Evolutionary conservation across 1,140 invertebrate genomes (phyloP).

Genomic region (Monochamus saltuarius): DNA sequence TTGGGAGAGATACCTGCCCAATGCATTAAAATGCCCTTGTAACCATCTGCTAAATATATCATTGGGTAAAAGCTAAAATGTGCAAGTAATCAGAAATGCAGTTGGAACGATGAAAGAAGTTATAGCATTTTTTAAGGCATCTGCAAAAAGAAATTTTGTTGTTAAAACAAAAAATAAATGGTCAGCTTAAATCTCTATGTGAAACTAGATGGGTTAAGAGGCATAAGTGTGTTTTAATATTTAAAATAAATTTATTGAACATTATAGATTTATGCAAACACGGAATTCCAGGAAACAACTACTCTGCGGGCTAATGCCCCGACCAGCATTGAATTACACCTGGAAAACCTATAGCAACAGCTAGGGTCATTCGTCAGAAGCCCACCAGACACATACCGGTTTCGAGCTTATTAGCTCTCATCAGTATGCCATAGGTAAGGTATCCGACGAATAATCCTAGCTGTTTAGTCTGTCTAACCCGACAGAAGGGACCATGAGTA

Average conservation of each 20-base stretch:
- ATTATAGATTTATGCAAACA: constrained; percentile 9
- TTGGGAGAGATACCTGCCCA: constrained; percentile 13
- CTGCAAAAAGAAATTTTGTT: constrained; percentile 19
- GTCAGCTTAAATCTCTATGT: constrained; percentile 13
- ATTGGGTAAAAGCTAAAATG: constrained; percentile 3
- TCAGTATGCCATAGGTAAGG: too few species aligned
- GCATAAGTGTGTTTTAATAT: constrained; percentile 1
- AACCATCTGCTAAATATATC: constrained; percentile 23
- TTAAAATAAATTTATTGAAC: constrained; percentile 7
- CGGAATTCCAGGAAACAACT: too few species aligned
- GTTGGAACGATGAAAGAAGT: constrained; percentile 19
- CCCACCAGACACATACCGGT: too few species aligned
- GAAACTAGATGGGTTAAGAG: constrained; percentile 19
- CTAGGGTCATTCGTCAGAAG: too few species aligned
- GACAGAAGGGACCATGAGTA: too few species aligned
- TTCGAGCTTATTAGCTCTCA: too few species aligned
- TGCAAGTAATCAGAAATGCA: constrained; percentile 20
- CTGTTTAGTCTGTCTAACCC: too few species aligned
- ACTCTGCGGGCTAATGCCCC: too few species aligned
- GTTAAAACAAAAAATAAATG: constrained; percentile 11
- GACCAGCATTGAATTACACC: too few species aligned
- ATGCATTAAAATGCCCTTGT: constrained; percentile 19
- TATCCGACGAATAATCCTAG: too few species aligned
- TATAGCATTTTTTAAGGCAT: constrained; percentile 22
- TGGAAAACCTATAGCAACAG: too few species aligned